Evolutionary conservation across 2,797 vertebrate species (phyloP), one percentile per base, ranked within the genome.

Genomic region (Dicrostonyx torquatus): DNA sequence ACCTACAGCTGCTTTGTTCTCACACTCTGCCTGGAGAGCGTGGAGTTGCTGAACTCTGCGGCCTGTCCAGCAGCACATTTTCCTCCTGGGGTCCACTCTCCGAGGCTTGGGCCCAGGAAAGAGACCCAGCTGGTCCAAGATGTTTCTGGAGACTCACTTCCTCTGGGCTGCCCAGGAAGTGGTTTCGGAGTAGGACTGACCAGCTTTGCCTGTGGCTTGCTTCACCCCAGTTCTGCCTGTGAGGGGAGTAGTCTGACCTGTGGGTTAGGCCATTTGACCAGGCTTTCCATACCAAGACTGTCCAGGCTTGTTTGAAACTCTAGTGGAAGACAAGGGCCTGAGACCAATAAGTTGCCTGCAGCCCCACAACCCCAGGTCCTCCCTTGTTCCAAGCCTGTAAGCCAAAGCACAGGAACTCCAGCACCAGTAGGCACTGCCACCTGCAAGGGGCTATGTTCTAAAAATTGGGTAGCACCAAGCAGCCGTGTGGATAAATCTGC

Each of bases 151-250:
- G 94, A 88, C 95, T 94, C 40, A 90, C 95, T 97, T 97, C 97
- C 97, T 95, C 91, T 79, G 85, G 72, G 80, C 95, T 97, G 85
- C 97, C 97, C 97, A 97, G 97, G 97, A 97, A 97, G 97, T 97
- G 97, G 97, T 95, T 97, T 97, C 75, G 37, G 73, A 95, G 82
- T 79, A 82, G 89, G 58, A 90, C 93, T 97, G 95, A 96, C 96
- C 96, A 97, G 94, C 43, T 93, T 85, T 0, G 37, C 94, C 73
- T 64, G 48, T 17, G 73, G 90, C 90, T 91, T 48, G 82, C 82
- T 75, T 88, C 55, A 2, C 77, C 79, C 80, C 18, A 13, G 20
- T 73, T 93, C 88, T 84, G 94, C 89, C 94, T 94, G 53, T 18
- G 18, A 93, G 89, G 68, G 78, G 84, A 93, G 37, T 70, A 62